These are phyloP conservation scores for Cylas formicarius DNA, from an alignment of 1,140 invertebrate genomes.

Conservation along the genomic window DNA sequence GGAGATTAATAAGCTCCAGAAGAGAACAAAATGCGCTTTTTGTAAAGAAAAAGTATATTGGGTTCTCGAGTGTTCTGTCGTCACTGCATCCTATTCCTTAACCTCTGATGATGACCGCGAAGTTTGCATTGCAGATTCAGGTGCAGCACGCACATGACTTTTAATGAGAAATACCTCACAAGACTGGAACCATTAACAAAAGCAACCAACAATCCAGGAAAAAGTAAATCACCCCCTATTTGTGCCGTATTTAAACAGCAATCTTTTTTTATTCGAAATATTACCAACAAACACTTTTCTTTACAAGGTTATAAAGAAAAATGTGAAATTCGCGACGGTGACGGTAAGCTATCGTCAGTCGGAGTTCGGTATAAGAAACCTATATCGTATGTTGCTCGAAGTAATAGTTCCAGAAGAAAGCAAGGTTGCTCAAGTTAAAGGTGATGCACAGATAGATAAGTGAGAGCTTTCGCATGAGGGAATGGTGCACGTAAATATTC, in stretches of 20 bases:
- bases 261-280: slow-evolving; percentile 3
- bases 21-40: slow-evolving; percentile 3
- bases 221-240: slow-evolving; percentile 3
- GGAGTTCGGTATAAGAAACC: neutral
- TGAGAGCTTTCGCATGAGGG: too few species aligned
- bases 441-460: too few species aligned
- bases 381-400: slow-evolving; percentile 3
- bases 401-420: too few species aligned
- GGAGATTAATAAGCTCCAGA: slow-evolving; percentile 5
- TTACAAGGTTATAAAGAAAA: too few species aligned
- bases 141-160: neutral
- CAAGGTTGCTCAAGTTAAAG: too few species aligned
- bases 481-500: too few species aligned
- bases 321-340: too few species aligned
- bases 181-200: neutral
- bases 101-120: neutral
- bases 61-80: neutral
- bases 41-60: slow-evolving; percentile 10
- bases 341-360: slow-evolving; percentile 4
- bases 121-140: neutral
- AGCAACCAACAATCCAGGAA: too few species aligned
- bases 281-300: too few species aligned
- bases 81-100: neutral
- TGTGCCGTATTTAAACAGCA: slow-evolving; percentile 6
- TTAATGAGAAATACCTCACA: too few species aligned